Conservation (phyloP, 2,113 vertebrate species). For the Melierax canorus region DNA sequence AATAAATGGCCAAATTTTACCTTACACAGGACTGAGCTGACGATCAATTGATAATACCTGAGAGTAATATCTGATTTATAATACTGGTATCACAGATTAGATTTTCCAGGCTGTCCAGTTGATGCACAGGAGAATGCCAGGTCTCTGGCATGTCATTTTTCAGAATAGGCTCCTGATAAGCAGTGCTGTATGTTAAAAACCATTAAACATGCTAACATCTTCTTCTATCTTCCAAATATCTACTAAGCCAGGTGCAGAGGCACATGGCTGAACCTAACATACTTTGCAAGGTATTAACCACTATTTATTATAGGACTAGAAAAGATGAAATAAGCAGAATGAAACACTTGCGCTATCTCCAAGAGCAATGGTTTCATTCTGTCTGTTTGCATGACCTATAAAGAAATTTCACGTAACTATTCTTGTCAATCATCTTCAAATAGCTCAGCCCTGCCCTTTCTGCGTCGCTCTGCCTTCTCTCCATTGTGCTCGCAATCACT, state of each 20-base stretch:
- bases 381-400: constrained; percentile 57
- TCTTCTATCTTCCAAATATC: not conserved
- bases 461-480: not conserved
- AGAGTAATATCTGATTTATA: not conserved
- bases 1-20: not conserved
- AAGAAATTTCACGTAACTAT: constrained; percentile 54
- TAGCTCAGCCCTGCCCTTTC: constrained; percentile 33
- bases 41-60: not conserved
- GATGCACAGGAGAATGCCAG: not conserved
- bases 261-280: not conserved
- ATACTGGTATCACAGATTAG: not conserved
- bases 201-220: not conserved
- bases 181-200: not conserved
- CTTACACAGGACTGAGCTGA: not conserved
- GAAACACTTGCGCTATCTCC: not conserved
- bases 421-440: constrained; percentile 62
- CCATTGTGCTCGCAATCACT: not conserved
- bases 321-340: constrained; percentile 20
- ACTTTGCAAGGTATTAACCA: not conserved
- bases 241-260: not conserved
- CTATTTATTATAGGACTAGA: constrained; percentile 35
- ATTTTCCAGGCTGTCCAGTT: constrained; percentile 7
- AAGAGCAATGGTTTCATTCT: constrained; percentile 17
- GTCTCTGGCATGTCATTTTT: not conserved
- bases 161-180: not conserved